Percentiles rank a stretch among this genome's conserved stretches.
Evolutionary conservation across 2,797 vertebrate genomes (phyloP).

Genomic region (Tarsius wallacei): DNA sequence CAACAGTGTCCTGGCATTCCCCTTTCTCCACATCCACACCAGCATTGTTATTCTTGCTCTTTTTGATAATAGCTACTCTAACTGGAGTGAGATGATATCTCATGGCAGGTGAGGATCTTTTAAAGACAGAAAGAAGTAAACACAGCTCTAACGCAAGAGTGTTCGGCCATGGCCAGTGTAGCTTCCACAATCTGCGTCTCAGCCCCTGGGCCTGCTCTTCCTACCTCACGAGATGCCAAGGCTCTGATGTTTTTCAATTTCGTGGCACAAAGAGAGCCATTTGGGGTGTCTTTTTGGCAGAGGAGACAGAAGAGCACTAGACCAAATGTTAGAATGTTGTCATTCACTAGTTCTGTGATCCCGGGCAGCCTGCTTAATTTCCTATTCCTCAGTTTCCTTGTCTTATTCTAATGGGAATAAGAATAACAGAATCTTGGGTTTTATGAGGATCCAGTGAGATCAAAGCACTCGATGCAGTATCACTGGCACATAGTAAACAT

Average conservation of each 20-base stretch:
- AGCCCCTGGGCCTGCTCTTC: not conserved
- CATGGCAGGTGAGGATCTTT: not conserved
- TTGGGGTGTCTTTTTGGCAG: not conserved
- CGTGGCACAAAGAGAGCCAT: not conserved
- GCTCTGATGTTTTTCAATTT: not conserved
- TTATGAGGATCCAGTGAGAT: not conserved
- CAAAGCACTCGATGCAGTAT: fast-evolving
- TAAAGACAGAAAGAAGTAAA: constrained; percentile 25
- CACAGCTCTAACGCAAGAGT: not conserved
- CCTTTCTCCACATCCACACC: not conserved
- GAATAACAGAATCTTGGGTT: not conserved
- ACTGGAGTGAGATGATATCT: not conserved
- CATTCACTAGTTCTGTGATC: not conserved
- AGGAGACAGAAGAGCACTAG: not conserved
- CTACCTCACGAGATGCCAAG: not conserved
- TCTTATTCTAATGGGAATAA: not conserved
- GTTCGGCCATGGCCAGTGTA: fast-evolving
- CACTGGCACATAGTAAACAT: fast-evolving
- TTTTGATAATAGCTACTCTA: not conserved
- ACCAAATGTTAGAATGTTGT: not conserved
- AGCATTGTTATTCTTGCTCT: not conserved
- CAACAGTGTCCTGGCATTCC: not conserved
- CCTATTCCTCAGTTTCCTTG: not conserved
- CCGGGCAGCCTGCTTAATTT: not conserved
- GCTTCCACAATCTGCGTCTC: fast-evolving